Percentiles rank a stretch among this genome's conserved stretches.
These are phyloP conservation scores for Sebastolobus alascanus DNA, from an alignment of 2,797 vertebrate species.

Conservation along the genomic window DNA sequence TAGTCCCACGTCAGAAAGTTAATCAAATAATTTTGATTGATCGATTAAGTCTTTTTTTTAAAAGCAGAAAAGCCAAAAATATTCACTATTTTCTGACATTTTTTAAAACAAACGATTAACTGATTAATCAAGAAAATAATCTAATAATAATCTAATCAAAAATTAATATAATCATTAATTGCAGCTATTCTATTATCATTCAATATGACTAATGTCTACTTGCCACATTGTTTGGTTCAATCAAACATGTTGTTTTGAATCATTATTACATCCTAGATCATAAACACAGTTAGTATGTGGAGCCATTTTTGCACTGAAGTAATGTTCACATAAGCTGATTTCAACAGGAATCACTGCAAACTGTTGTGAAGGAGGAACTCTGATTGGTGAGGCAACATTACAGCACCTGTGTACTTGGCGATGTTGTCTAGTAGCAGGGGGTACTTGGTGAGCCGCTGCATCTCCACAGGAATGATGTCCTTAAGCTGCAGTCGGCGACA, in stretches of 20 bases:
- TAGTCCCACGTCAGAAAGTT: neutral
- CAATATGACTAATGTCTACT: neutral
- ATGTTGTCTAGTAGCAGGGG: constrained; percentile 97
- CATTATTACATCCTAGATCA: neutral
- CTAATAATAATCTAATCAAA: neutral
- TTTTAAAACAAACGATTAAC: neutral
- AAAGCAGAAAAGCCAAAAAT: neutral
- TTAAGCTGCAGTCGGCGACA: constrained; percentile 96
- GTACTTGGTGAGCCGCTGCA: constrained; percentile 97
- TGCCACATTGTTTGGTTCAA: neutral
- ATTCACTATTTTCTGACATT: neutral
- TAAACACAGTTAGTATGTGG: neutral
- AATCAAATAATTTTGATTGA: neutral
- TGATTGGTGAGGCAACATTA: neutral
- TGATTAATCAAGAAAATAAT: neutral
- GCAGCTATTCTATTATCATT: neutral
- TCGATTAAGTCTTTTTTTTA: neutral
- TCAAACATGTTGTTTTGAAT: neutral
- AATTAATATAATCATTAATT: neutral
- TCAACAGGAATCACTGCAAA: constrained; percentile 7
- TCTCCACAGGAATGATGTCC: constrained; percentile 98
- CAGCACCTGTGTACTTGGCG: constrained; percentile 94
- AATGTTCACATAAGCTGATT: neutral
- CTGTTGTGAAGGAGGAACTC: constrained; percentile 12
- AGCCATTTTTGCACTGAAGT: neutral